phyloP scores from a whole-genome alignment of 2,888 invertebrate genomes.

The Lasiommata megera region DNA sequence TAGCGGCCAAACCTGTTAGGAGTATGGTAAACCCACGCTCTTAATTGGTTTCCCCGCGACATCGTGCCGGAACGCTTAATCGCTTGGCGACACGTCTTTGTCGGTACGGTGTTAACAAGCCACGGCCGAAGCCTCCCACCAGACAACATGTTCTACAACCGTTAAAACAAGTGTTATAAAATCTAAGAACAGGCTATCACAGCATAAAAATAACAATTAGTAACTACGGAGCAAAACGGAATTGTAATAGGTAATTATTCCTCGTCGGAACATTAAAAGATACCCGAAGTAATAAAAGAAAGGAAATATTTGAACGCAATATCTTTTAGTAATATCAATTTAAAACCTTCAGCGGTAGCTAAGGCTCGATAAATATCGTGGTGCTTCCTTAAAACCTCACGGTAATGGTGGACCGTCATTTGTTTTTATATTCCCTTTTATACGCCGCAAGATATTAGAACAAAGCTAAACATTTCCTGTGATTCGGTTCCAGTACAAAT shows the following conservation, averaged over 20 bases:
- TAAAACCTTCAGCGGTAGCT: constrained; percentile 17
- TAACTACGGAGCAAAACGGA: too few species aligned
- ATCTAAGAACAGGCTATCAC: too few species aligned
- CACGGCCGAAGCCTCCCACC: too few species aligned
- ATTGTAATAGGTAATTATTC: neutral
- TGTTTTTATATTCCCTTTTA: constrained; percentile 43
- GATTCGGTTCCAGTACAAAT: constrained; percentile 50
- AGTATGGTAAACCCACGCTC: too few species aligned
- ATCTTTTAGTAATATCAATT: constrained; percentile 15
- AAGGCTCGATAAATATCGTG: constrained; percentile 17
- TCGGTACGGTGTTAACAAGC: too few species aligned
- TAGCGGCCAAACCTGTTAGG: too few species aligned
- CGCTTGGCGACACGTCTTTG: too few species aligned
- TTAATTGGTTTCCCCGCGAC: too few species aligned
- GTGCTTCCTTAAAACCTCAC: constrained; percentile 19
- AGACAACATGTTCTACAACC: too few species aligned
- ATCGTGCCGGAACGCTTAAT: too few species aligned
- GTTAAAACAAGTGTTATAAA: too few species aligned
- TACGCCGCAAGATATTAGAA: constrained; percentile 52
- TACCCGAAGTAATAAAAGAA: constrained; percentile 4
- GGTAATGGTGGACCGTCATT: constrained; percentile 39
- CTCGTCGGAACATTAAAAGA: neutral
- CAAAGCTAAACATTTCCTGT: constrained; percentile 61
- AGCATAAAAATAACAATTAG: too few species aligned
- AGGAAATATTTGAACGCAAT: constrained; percentile 7